Percentiles rank a stretch among this genome's conserved stretches.
phyloP scores from a whole-genome alignment of 2,113 vertebrate genomes.

The Hyla sarda region DNA sequence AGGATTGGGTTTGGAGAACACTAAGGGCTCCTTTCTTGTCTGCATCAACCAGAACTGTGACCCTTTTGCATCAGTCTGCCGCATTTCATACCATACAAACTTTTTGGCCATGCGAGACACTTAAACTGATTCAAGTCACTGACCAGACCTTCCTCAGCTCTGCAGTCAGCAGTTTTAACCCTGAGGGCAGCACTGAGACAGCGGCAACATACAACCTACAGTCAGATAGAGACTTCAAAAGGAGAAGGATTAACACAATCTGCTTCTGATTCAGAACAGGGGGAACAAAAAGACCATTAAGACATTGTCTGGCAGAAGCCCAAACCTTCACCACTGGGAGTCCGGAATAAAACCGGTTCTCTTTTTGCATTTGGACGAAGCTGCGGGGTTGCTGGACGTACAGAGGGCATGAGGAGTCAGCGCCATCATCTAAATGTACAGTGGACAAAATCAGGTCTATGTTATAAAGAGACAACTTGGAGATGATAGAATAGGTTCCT shows the following conservation, averaged over 20 bases:
- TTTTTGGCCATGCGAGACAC: not conserved
- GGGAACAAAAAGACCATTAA: slow-evolving; percentile 47
- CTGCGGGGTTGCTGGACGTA: slow-evolving; percentile 58
- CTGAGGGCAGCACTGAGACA: not conserved
- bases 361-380: slow-evolving; percentile 61
- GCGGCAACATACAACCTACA: slow-evolving; percentile 29
- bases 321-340: slow-evolving; percentile 59
- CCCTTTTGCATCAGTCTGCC: not conserved
- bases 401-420: slow-evolving; percentile 55
- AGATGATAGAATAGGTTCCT: not conserved
- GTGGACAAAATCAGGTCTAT: slow-evolving; percentile 12
- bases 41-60: not conserved
- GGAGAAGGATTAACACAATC: slow-evolving; percentile 26
- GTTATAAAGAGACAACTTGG: not conserved
- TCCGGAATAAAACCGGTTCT: slow-evolving; percentile 51
- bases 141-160: not conserved
- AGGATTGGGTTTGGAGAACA: too few species aligned
- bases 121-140: not conserved
- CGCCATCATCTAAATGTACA: slow-evolving; percentile 31
- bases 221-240: slow-evolving; percentile 52
- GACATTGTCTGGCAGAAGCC: slow-evolving; percentile 52
- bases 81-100: not conserved
- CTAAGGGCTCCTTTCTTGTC: too few species aligned
- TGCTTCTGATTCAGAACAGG: slow-evolving; percentile 37
- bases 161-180: not conserved